Base-by-base conservation (phyloP, 2,113 vertebrate genomes). In the Struthidea cinerea region DNA sequence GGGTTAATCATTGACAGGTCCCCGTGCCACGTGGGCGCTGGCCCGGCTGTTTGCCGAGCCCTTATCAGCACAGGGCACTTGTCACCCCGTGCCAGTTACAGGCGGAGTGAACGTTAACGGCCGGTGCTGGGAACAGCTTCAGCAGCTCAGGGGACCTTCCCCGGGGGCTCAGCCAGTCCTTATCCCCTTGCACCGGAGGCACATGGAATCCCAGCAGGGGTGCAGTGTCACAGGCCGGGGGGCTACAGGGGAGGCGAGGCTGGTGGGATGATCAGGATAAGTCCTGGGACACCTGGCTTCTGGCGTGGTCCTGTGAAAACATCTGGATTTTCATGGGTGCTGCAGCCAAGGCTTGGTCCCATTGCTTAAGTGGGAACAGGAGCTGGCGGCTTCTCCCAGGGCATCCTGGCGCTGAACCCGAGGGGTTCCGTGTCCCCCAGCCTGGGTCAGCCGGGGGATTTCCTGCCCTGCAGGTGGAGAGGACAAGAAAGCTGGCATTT, bases 1-100 rank as follows among this genome's bases (percentile, higher is more conserved):
- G 19, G 7, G 90, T 97, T 96, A 96, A 96, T 95, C 13, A 94
- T 95, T 42, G 9, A 47, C 81, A 30, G 27, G 39, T 83, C 23
- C 49, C 52, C 0, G 7, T 5, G 59, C 94, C 90, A 81, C 35
- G 24, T 77, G 95, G 71, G 87, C 27, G 5, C 83, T 84, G 6
- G 33, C 8, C 1, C 5, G 35, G 70, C 89, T 79, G 94, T 89
- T 94, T 87, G 92, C 44, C 1, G 11, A 81, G 68, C 39, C 16
- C 77, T 95, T 96, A 97, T 96, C 94, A 24, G 74, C 19, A 75
- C 35, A 37, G 46, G 77, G 59, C 77, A 84, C 82, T 93, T 53
- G 91, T 70, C 80, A 64, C 60, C 77, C 53, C 0, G 76, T 93
- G 93, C 92, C 82, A 41, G 82, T 47, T n/a, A 13, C 35, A 9